phyloP scores from a whole-genome alignment of 2,113 vertebrate genomes.

The Oncorhynchus masou region DNA sequence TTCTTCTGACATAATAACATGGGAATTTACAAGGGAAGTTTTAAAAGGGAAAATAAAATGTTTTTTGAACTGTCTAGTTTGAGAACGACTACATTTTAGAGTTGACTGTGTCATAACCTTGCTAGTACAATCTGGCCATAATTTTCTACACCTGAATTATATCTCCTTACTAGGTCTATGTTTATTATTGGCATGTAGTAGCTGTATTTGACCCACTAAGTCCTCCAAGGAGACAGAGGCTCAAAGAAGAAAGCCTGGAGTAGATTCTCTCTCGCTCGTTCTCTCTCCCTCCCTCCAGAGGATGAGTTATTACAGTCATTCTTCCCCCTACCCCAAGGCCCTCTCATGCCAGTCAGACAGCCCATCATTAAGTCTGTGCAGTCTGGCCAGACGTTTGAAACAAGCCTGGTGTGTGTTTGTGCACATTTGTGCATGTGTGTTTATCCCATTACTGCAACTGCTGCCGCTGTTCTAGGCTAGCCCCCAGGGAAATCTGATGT shows the following conservation, averaged over 20 bases:
- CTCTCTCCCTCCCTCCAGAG: slow-evolving; percentile 26
- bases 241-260: slow-evolving; percentile 58
- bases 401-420: background rate
- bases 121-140: background rate
- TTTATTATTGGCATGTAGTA: background rate
- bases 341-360: slow-evolving; percentile 40
- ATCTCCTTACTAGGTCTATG: background rate
- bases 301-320: slow-evolving; percentile 60
- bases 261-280: slow-evolving; percentile 41
- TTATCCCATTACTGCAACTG: slow-evolving; percentile 29
- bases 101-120: background rate
- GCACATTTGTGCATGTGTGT: slow-evolving; percentile 11
- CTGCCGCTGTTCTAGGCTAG: slow-evolving; percentile 17
- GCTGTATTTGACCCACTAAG: background rate
- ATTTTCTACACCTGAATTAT: background rate
- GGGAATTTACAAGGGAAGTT: too few species aligned
- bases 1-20: too few species aligned
- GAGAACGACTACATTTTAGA: background rate
- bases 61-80: too few species aligned
- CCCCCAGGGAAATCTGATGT: slow-evolving; percentile 28
- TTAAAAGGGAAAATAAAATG: too few species aligned
- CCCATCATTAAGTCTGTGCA: slow-evolving; percentile 24
- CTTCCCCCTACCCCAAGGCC: slow-evolving; percentile 30
- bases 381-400: slow-evolving; percentile 11
- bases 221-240: slow-evolving; percentile 26